Conservation (phyloP, 1,140 invertebrate genomes). For the Atta cephalotes region DNA sequence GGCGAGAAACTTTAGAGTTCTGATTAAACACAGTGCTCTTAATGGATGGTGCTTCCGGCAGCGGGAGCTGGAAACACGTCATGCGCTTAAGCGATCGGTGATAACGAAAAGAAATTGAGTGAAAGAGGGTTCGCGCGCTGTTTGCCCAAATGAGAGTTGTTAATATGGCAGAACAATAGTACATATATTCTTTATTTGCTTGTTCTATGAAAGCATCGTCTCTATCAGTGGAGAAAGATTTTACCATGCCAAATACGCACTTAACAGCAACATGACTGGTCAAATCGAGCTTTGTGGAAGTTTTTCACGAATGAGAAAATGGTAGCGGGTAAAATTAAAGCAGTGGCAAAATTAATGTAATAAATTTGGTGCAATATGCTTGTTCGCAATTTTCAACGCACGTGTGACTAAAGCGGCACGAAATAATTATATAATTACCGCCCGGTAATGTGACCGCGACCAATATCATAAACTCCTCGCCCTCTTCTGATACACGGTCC, state of each 20-base stretch:
- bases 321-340: background rate
- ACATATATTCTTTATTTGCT: slow-evolving; percentile 4
- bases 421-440: slow-evolving; percentile 61
- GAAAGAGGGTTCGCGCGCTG: slow-evolving; percentile 49
- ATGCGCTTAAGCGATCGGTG: slow-evolving; percentile 71
- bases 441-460: background rate
- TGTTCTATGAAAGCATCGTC: background rate
- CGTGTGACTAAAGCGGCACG: background rate
- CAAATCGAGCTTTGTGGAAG: background rate
- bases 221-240: background rate
- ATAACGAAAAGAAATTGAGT: slow-evolving; percentile 55
- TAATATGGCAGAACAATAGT: slow-evolving; percentile 45
- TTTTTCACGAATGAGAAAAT: background rate
- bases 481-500: background rate
- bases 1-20: slow-evolving; percentile 80
- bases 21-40: slow-evolving; percentile 80
- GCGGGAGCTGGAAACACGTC: slow-evolving; percentile 70
- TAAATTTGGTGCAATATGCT: slow-evolving; percentile 5
- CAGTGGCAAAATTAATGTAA: slow-evolving; percentile 16
- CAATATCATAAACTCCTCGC: slow-evolving; percentile 1
- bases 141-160: slow-evolving; percentile 31
- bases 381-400: slow-evolving; percentile 37
- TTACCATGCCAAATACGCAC: background rate
- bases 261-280: background rate
- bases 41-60: slow-evolving; percentile 77